Conservation (phyloP, 2,113 vertebrate genomes). For the Colossoma macropomum region DNA sequence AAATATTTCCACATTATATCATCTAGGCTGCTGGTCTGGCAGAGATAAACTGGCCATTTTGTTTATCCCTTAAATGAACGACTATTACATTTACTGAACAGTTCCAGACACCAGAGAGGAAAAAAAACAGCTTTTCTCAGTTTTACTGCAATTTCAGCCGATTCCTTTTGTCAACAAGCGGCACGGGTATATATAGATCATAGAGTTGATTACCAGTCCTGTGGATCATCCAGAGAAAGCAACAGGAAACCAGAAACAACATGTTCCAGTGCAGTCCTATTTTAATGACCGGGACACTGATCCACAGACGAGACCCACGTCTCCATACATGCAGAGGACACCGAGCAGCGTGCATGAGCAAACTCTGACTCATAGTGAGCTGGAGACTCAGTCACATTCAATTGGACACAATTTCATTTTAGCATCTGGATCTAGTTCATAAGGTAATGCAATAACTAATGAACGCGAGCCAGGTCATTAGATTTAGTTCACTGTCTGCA, state of each 20-base stretch:
- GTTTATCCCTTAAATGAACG: slow-evolving; percentile 70
- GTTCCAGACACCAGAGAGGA: slow-evolving; percentile 57
- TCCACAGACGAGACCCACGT: slow-evolving; percentile 14
- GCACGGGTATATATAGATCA: slow-evolving; percentile 65
- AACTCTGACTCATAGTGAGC: slow-evolving; percentile 51
- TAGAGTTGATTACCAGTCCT: slow-evolving; percentile 57
- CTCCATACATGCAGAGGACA: slow-evolving; percentile 35
- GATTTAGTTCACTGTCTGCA: slow-evolving; percentile 22
- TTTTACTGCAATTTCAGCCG: slow-evolving; percentile 62
- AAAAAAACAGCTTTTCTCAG: slow-evolving; percentile 55
- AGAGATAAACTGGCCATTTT: slow-evolving; percentile 69
- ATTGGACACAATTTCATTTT: neutral
- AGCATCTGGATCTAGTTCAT: slow-evolving; percentile 39
- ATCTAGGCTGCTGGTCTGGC: slow-evolving; percentile 68
- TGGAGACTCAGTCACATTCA: neutral
- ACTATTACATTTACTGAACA: slow-evolving; percentile 65
- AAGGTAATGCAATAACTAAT: slow-evolving; percentile 20
- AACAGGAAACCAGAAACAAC: slow-evolving; percentile 58
- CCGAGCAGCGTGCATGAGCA: slow-evolving; percentile 27
- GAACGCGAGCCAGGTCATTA: slow-evolving; percentile 18
- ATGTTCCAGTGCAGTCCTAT: slow-evolving; percentile 46
- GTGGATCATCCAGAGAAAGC: slow-evolving; percentile 54
- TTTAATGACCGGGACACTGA: slow-evolving; percentile 59
- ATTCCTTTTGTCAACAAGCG: slow-evolving; percentile 65
- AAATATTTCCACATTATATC: slow-evolving; percentile 65